phyloP scores from a whole-genome alignment of 2,797 vertebrate genomes.

The Sorex maritimensis region DNA sequence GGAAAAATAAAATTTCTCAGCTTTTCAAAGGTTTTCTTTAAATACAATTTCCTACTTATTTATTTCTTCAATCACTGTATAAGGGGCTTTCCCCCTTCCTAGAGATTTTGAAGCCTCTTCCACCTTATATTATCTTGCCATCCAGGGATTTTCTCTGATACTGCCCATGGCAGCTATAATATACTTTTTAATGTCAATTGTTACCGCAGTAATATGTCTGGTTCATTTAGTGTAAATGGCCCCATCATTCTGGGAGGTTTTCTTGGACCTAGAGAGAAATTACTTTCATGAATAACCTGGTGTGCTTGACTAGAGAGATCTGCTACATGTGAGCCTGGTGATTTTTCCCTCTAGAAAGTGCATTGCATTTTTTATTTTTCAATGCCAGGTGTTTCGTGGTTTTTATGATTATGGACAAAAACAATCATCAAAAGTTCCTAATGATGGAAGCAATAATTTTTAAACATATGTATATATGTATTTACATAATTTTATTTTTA shows the following conservation, averaged over 20 bases:
- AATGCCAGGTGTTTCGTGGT: conserved; percentile 42
- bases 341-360: neutral
- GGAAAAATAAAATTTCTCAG: conserved; percentile 72
- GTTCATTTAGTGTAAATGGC: conserved; percentile 68
- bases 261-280: conserved; percentile 50
- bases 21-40: conserved; percentile 79
- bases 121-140: conserved; percentile 56
- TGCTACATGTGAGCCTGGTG: neutral
- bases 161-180: conserved; percentile 69
- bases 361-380: conserved; percentile 50
- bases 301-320: conserved; percentile 40
- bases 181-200: conserved; percentile 61
- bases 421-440: conserved; percentile 28
- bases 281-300: conserved; percentile 58
- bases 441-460: conserved; percentile 26
- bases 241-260: conserved; percentile 53
- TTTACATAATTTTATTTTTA: conserved; percentile 55
- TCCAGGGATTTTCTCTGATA: conserved; percentile 35
- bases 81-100: neutral
- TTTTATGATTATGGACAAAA: neutral
- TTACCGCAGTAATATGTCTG: conserved; percentile 61
- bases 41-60: conserved; percentile 63
- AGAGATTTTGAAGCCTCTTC: conserved; percentile 40
- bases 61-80: conserved; percentile 57
- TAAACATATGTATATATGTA: conserved; percentile 5